Percentiles rank a stretch among this genome's conserved stretches.
Conservation (phyloP, 2,113 vertebrate genomes). For the Perca flavescens region DNA sequence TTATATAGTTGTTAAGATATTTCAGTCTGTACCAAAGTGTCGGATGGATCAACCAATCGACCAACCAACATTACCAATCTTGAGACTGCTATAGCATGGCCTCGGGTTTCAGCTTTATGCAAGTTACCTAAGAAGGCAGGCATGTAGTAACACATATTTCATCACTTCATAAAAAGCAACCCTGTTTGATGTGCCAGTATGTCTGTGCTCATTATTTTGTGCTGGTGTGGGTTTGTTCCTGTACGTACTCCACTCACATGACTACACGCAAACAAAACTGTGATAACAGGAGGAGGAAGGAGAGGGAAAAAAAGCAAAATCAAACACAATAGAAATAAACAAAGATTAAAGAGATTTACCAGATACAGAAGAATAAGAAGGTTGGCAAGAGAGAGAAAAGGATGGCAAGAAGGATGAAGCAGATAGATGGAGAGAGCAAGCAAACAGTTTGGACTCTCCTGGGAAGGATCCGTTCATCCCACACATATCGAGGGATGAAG, state of each 20-base stretch:
- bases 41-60: not conserved
- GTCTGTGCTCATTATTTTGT: constrained; percentile 36
- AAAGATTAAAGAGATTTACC: constrained; percentile 50
- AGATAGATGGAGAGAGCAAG: constrained; percentile 52
- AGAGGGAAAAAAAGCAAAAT: constrained; percentile 29
- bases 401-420: constrained; percentile 40
- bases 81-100: not conserved
- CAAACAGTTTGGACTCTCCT: constrained; percentile 63
- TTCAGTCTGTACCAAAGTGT: not conserved
- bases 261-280: constrained; percentile 45
- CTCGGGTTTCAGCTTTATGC: not conserved
- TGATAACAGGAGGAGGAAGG: constrained; percentile 50
- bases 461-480: constrained; percentile 71
- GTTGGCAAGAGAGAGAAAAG: constrained; percentile 28
- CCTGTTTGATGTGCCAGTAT: constrained; percentile 10
- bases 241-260: constrained; percentile 13
- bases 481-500: constrained; percentile 71
- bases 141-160: constrained; percentile 29
- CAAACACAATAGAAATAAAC: constrained; percentile 52
- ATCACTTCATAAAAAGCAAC: constrained; percentile 30
- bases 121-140: constrained; percentile 1
- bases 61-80: not conserved
- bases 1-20: no score
- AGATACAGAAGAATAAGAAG: constrained; percentile 46
- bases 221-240: constrained; percentile 42